Evolutionary conservation across 2,888 invertebrate species (phyloP).

Genomic region (Nephrocerus scutellatus): DNA sequence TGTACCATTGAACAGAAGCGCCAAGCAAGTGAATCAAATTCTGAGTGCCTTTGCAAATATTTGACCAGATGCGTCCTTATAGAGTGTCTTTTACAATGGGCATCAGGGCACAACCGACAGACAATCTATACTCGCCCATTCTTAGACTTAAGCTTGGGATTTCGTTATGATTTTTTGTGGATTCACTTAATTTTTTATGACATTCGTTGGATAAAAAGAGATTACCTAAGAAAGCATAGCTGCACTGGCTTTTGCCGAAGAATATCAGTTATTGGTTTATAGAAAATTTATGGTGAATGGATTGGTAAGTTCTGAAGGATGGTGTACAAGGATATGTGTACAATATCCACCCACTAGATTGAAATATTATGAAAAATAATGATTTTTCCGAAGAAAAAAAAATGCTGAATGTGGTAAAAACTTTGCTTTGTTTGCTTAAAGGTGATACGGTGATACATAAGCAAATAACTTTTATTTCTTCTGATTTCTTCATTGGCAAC

Average conservation of each 20-base stretch:
- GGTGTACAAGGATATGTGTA: too few relatives aligned
- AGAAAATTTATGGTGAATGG: constrained; percentile 35
- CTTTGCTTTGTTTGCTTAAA: constrained; percentile 10
- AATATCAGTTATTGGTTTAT: constrained; percentile 35
- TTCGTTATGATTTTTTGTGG: constrained; percentile 19
- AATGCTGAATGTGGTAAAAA: constrained; percentile 7
- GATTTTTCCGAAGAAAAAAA: constrained; percentile 11
- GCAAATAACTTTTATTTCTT: constrained; percentile 11
- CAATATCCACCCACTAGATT: too few relatives aligned
- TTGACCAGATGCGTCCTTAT: constrained; percentile 39
- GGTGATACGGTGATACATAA: neutral
- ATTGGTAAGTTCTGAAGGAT: too few relatives aligned
- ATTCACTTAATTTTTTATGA: constrained; percentile 39
- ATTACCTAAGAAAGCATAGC: constrained; percentile 23
- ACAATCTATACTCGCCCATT: too few relatives aligned
- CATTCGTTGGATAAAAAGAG: constrained; percentile 33
- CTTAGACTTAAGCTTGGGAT: too few relatives aligned
- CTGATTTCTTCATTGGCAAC: constrained; percentile 5
- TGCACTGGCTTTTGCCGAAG: too few relatives aligned
- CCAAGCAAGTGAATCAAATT: too few relatives aligned
- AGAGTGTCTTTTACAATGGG: constrained; percentile 20
- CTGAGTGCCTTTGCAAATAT: constrained; percentile 37
- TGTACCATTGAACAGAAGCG: too few relatives aligned
- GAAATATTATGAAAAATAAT: too few relatives aligned
- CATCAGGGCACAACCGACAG: constrained; percentile 28